Evolutionary conservation across 2,888 invertebrate genomes (phyloP).

Genomic region (Chaetoderma sp.): DNA sequence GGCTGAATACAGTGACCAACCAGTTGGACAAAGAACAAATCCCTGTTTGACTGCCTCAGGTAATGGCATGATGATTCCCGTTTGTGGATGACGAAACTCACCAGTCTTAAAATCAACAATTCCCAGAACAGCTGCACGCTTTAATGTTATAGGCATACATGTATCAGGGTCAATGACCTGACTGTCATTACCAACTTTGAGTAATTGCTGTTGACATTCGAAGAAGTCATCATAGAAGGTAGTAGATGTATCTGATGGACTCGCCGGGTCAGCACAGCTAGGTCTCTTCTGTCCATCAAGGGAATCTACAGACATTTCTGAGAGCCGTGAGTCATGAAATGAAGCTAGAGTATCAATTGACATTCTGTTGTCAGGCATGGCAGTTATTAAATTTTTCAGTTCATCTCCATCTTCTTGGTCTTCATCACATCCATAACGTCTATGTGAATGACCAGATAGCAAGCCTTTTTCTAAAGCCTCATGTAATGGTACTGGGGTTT

Average conservation of each 20-base stretch:
- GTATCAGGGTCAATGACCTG: conserved; percentile 62
- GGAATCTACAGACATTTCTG: not conserved
- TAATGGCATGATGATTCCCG: conserved; percentile 53
- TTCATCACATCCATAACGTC: no score
- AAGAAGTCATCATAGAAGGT: no score
- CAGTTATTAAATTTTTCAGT: no score
- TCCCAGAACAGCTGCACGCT: conserved; percentile 72
- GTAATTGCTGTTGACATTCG: not conserved
- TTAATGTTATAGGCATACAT: conserved; percentile 53
- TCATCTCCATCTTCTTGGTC: no score
- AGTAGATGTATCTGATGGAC: not conserved
- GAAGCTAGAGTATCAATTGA: no score
- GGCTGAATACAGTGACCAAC: conserved; percentile 56
- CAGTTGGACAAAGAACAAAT: conserved; percentile 58
- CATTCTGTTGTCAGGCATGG: not conserved
- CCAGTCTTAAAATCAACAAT: conserved; percentile 60
- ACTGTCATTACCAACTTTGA: conserved; percentile 44
- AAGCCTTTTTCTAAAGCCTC: not conserved
- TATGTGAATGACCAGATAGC: not conserved
- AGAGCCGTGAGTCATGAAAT: no score
- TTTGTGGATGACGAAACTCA: conserved; percentile 59
- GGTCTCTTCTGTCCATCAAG: not conserved
- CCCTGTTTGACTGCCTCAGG: conserved; percentile 56
- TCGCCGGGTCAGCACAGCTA: not conserved
- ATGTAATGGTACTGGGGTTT: not conserved